Percentiles rank a stretch among this genome's conserved stretches.
phyloP scores from a whole-genome alignment of 2,797 vertebrate species.

The Onychomys torridus region DNA sequence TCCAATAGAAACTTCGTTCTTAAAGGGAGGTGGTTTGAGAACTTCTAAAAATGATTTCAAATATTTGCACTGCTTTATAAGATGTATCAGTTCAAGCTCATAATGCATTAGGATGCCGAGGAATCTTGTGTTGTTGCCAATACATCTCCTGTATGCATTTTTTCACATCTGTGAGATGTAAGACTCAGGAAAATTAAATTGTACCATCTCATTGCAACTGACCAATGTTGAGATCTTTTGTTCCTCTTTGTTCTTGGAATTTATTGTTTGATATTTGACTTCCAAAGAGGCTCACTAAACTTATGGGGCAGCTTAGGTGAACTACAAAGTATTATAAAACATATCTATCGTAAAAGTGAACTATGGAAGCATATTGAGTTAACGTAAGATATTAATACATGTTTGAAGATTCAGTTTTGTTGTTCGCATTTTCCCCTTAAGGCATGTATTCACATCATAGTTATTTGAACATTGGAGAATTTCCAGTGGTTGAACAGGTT shows the following conservation, averaged over 20 bases:
- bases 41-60: constrained; percentile 49
- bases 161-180: neutral
- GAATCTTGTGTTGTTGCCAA: neutral
- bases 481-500: constrained; percentile 18
- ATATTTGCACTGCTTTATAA: constrained; percentile 47
- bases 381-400: neutral
- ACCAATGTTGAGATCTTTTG: constrained; percentile 7
- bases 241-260: constrained; percentile 35
- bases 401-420: neutral
- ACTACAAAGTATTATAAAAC: constrained; percentile 40
- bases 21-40: constrained; percentile 62
- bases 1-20: constrained; percentile 64
- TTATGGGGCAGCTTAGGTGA: constrained; percentile 37
- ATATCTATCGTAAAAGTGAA: neutral
- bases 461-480: constrained; percentile 34
- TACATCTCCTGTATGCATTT: neutral
- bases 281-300: constrained; percentile 16
- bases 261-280: constrained; percentile 41
- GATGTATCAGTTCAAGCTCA: constrained; percentile 3
- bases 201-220: neutral
- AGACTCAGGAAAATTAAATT: neutral
- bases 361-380: neutral
- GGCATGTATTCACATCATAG: neutral
- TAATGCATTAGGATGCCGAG: neutral
- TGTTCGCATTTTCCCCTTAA: constrained; percentile 33